A percentile compares a stretch with the other conserved stretches of the same genome.
These are phyloP conservation scores for Orthonyx spaldingii DNA, from an alignment of 2,113 vertebrate genomes.

Conservation along the genomic window DNA sequence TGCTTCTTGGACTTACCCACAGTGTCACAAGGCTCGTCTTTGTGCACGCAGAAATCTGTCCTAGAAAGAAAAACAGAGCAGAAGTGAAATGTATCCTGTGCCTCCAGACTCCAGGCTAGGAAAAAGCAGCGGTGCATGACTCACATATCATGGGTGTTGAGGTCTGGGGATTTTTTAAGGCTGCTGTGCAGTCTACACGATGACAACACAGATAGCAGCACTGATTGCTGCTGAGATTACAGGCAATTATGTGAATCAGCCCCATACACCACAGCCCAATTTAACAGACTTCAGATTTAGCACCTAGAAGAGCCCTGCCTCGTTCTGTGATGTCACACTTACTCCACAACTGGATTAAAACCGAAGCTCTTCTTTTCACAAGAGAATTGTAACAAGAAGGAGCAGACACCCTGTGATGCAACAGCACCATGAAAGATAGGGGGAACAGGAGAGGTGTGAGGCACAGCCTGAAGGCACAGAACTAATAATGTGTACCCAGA, in stretches of 20 bases:
- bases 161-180: not conserved
- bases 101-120: not conserved
- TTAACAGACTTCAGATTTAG: not conserved
- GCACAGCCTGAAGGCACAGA: not conserved
- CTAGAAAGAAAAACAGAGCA: conserved; percentile 74
- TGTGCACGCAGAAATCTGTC: conserved; percentile 98
- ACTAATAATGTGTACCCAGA: not conserved
- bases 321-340: not conserved
- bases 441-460: not conserved
- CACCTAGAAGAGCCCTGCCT: not conserved
- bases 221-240: not conserved
- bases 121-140: not conserved
- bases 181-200: not conserved
- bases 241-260: not conserved
- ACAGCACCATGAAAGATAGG: not conserved
- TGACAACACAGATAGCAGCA: not conserved
- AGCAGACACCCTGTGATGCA: not conserved
- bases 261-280: not conserved
- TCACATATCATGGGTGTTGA: not conserved
- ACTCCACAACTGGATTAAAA: not conserved
- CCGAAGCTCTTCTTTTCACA: not conserved
- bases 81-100: conserved; percentile 13
- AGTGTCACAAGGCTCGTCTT: conserved; percentile 96
- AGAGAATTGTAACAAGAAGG: not conserved
- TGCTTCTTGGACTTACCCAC: conserved; percentile 84